Evolutionary conservation across 1,140 invertebrate genomes (phyloP).

Genomic region (Steinernema khuongi): DNA sequence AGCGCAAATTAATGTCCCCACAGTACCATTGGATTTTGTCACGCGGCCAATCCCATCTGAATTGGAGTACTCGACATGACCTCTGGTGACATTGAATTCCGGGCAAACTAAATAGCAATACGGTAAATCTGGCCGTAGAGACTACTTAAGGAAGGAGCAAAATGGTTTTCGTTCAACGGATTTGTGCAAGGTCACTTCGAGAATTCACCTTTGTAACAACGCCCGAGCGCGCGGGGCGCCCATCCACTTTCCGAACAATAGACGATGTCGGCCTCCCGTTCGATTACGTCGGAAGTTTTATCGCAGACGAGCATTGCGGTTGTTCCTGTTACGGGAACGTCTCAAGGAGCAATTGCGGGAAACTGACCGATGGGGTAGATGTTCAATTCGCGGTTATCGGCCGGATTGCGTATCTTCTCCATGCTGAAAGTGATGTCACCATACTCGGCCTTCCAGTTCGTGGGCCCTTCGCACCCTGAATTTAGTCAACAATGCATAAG

Average conservation of each 20-base stretch:
- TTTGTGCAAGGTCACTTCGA: not conserved
- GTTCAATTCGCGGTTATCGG: not conserved
- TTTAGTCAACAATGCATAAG: not conserved
- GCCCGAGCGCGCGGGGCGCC: constrained; percentile 14
- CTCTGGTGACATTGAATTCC: not conserved
- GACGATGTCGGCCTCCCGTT: constrained; percentile 15
- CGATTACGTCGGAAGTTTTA: constrained; percentile 16
- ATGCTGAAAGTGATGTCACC: constrained; percentile 17
- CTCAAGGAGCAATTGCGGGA: not conserved
- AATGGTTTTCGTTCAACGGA: not conserved
- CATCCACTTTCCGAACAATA: constrained; percentile 19
- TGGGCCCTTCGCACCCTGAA: constrained; percentile 1
- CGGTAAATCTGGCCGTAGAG: not conserved
- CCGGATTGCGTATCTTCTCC: not conserved
- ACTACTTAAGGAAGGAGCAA: not conserved
- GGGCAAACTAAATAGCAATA: constrained; percentile 14
- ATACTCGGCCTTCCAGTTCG: not conserved
- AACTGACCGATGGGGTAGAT: constrained; percentile 18
- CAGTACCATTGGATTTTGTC: constrained; percentile 21
- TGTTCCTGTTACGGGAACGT: not conserved
- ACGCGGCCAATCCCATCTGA: constrained; percentile 11
- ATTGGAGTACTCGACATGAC: constrained; percentile 14
- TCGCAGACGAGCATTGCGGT: constrained; percentile 21
- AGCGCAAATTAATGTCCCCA: constrained; percentile 19
- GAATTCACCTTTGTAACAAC: constrained; percentile 7